Conservation (phyloP, 2,888 invertebrate genomes). For the Rhagonycha lutea region DNA sequence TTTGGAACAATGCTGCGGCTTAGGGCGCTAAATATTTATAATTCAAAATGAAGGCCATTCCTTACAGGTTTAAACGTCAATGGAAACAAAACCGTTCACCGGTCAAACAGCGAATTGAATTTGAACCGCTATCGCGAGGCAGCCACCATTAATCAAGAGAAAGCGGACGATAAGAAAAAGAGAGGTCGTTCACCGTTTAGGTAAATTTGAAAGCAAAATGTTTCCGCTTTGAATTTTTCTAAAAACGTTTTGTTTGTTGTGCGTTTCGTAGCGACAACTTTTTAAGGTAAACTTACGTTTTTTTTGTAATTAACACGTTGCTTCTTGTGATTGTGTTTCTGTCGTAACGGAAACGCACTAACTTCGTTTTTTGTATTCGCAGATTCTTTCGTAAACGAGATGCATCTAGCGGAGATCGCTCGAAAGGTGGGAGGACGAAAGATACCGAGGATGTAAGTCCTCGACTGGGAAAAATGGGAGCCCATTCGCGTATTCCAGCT, state of each 20-base stretch:
- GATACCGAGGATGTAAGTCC: constrained; percentile 63
- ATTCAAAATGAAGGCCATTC: no score
- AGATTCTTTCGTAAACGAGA: constrained; percentile 84
- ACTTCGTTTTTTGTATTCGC: background rate
- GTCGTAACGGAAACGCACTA: no score
- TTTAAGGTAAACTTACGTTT: constrained; percentile 30
- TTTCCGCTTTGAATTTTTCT: constrained; percentile 1
- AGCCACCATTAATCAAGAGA: constrained; percentile 45
- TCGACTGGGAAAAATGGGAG: constrained; percentile 34
- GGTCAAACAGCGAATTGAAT: constrained; percentile 77
- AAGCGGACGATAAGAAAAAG: constrained; percentile 64
- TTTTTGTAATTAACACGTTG: background rate
- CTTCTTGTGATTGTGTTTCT: background rate
- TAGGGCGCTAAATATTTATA: no score
- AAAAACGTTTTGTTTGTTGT: constrained; percentile 25
- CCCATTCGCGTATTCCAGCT: constrained; percentile 52
- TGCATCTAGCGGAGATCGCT: constrained; percentile 69
- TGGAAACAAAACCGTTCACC: constrained; percentile 59
- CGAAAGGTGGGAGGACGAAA: constrained; percentile 68
- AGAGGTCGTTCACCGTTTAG: constrained; percentile 91
- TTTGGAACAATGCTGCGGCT: no score
- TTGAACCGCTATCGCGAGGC: constrained; percentile 71
- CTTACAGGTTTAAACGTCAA: constrained; percentile 36
- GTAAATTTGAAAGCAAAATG: constrained; percentile 50
- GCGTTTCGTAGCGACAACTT: constrained; percentile 34